Base-by-base conservation (phyloP, 2,888 invertebrate species). In the Mechanitis messenoides region DNA sequence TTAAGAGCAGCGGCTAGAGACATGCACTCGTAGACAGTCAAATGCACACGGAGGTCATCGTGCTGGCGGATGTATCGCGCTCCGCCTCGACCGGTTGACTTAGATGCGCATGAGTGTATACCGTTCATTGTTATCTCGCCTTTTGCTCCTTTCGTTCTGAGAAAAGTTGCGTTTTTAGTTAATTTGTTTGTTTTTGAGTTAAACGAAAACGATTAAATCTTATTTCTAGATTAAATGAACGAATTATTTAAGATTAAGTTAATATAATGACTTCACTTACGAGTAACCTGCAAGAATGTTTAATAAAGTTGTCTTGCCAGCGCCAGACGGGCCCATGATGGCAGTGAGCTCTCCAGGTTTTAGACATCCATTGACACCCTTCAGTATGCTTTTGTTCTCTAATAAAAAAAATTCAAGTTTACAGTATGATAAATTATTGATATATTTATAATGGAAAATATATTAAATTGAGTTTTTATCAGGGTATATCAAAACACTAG, bases 201-300 rank as follows among this genome's bases (percentile, higher is more conserved):
- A 62, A 56, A 57, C 20, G 53, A n/a, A 50, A 35, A 33, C 28
- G 11, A 42, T 33, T 3, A 53, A 45, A 7, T 46, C 7, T 47
- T 5, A 58, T 50, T n/a, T 38, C 11, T 31, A 12, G 38, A 38
- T 20, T 35, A 35, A 35, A 35, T 35, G 6, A 35, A 35, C 1
- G 6, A 35, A 5, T 35, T 2, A 5, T 35, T 2, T 35, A 6
- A 5, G 35, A 35, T 6, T 35, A 35, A 5, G 35, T 35, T 42
- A 7, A 42, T 9, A 9, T 42, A 9, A 42, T 42, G 11, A 42
- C 9, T 35, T 3, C 20, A 92, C 95, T 93, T 87, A 97, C 97
- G 94, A 93, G 84, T 95, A 97, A 58, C 97, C 97, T 33, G 97
- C 96, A 59, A 97, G 91, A 63, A 97, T 96, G 80, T 97, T 97